Evolutionary conservation across 2,113 vertebrate species (phyloP).

Genomic region (Corythoichthys haematopterus): DNA sequence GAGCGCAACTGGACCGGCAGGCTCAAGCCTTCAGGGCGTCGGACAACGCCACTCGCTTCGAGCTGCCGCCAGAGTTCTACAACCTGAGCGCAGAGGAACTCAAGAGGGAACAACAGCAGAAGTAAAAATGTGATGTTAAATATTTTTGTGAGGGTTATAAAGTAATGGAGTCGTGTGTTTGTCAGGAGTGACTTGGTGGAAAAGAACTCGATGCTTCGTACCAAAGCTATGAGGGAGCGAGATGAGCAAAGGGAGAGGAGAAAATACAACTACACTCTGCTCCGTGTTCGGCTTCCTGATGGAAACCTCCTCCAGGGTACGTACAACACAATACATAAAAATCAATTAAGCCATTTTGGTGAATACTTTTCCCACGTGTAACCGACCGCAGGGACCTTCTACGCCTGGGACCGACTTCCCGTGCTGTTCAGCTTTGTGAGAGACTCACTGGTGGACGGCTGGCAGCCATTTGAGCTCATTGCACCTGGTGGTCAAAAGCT

Average conservation of each 20-base stretch:
- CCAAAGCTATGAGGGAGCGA: conserved; percentile 89
- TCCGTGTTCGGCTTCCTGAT: conserved; percentile 83
- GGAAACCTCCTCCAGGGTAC: conserved; percentile 87
- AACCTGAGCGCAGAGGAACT: conserved; percentile 82
- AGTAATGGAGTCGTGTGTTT: background rate
- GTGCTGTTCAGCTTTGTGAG: conserved; percentile 80
- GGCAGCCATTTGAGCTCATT: conserved; percentile 90
- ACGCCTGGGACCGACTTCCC: conserved; percentile 80
- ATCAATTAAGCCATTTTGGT: background rate
- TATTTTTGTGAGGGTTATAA: background rate
- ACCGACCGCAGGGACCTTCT: conserved; percentile 80
- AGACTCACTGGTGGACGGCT: conserved; percentile 78
- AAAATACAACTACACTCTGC: conserved; percentile 86
- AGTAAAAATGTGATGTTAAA: conserved; percentile 54
- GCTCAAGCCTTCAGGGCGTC: conserved; percentile 74
- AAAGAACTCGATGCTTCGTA: conserved; percentile 81
- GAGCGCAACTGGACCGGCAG: conserved; percentile 81
- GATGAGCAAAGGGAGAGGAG: conserved; percentile 86
- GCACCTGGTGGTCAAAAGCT: conserved; percentile 84
- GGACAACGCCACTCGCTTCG: conserved; percentile 75
- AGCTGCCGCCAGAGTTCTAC: conserved; percentile 88
- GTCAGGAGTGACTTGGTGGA: conserved; percentile 81
- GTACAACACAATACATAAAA: background rate
- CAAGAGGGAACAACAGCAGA: conserved; percentile 78
- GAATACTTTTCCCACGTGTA: background rate